Conservation (phyloP, 2,113 vertebrate species). For the Chloropsis cyanopogon region DNA sequence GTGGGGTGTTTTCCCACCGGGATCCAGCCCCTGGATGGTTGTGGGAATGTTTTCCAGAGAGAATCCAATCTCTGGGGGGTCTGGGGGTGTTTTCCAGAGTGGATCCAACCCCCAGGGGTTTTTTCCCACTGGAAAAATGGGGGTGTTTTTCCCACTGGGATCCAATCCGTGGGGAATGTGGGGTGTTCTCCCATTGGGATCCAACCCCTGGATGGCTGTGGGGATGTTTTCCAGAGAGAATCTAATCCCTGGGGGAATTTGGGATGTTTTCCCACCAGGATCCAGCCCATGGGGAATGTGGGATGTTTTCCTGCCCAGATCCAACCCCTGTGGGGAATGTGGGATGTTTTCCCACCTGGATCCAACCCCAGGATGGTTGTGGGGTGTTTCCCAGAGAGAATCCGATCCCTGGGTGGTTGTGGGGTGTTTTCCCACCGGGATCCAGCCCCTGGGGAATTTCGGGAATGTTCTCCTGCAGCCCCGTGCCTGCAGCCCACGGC, state of each 20-base stretch:
- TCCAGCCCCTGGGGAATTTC: accelerated
- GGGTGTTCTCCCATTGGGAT: accelerated
- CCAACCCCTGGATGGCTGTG: too few relatives aligned
- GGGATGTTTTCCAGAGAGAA: too few relatives aligned
- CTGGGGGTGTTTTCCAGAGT: background rate
- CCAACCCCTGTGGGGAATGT: accelerated
- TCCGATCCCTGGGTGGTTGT: background rate
- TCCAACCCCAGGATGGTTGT: accelerated
- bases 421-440: background rate
- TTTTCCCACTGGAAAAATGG: too few relatives aligned
- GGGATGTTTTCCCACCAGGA: accelerated
- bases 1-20: background rate
- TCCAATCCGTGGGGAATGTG: background rate
- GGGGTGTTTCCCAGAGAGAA: background rate
- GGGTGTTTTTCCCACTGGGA: background rate
- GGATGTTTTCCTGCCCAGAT: background rate
- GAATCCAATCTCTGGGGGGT: too few relatives aligned
- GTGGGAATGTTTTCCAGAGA: too few relatives aligned
- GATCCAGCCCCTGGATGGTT: too few relatives aligned
- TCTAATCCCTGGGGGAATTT: too few relatives aligned
- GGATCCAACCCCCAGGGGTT: too few relatives aligned
- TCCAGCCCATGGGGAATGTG: accelerated
- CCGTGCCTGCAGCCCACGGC: conserved; percentile 80
- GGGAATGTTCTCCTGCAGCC: conserved; percentile 17
- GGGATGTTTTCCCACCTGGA: background rate